Evolutionary conservation across 1,140 invertebrate genomes (phyloP).

Genomic region (Drosophila teissieri): DNA sequence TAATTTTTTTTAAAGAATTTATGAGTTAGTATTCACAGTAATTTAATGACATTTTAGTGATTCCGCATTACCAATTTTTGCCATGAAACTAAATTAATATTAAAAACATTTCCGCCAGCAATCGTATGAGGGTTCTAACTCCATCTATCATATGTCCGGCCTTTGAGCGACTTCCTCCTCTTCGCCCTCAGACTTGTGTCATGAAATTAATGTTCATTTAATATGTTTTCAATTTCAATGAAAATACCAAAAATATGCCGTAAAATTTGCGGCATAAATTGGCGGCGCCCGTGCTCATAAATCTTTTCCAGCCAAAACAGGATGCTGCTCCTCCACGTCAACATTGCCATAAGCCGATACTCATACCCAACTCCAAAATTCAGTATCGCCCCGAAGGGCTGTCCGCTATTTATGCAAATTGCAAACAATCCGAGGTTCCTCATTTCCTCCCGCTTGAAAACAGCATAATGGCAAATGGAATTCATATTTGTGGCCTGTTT

Average conservation of each 20-base stretch:
- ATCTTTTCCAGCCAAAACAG: conserved; percentile 40
- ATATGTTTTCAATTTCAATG: conserved; percentile 75
- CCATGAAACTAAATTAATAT: conserved; percentile 21
- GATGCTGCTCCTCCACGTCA: conserved; percentile 9
- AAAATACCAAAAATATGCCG: conserved; percentile 57
- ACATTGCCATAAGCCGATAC: too few species aligned
- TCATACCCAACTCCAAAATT: background rate
- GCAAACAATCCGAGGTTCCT: conserved; percentile 39
- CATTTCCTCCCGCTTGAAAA: conserved; percentile 34
- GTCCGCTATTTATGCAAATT: conserved; percentile 69
- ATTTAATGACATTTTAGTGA: background rate
- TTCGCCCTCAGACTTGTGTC: conserved; percentile 24
- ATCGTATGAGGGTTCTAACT: conserved; percentile 24
- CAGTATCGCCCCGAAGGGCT: conserved; percentile 18
- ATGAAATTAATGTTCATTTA: conserved; percentile 72
- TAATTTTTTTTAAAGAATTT: too few species aligned
- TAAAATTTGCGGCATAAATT: conserved; percentile 76
- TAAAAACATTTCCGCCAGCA: conserved; percentile 28
- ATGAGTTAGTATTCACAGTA: too few species aligned
- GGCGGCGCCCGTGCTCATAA: conserved; percentile 56
- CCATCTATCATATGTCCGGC: conserved; percentile 23
- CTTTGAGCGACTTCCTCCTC: conserved; percentile 21
- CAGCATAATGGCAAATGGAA: conserved; percentile 41
- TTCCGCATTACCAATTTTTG: background rate
- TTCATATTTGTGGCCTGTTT: conserved; percentile 58